Conservation (phyloP, 2,113 vertebrate genomes). For the Passer domesticus region DNA sequence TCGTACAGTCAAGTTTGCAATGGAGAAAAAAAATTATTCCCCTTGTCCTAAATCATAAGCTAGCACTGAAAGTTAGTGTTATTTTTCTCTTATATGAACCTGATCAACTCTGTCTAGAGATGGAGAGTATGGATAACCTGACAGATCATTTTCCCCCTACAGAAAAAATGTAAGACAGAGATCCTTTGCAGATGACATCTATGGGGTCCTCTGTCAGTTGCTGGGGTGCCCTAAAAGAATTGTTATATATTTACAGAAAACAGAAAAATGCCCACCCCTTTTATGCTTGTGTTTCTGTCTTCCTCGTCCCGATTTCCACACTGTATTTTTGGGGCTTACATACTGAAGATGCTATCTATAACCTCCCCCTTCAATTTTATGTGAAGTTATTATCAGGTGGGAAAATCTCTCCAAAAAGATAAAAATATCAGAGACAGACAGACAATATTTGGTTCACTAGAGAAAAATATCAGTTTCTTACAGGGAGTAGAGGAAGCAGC, state of each 20-base stretch:
- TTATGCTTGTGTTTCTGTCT: not conserved
- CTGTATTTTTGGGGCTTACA: not conserved
- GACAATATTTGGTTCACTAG: not conserved
- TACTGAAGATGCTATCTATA: not conserved
- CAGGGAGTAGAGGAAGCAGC: not conserved
- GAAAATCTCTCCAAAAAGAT: not conserved
- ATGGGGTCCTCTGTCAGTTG: not conserved
- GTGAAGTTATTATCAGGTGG: not conserved
- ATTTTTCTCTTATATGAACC: not conserved
- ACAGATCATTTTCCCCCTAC: not conserved
- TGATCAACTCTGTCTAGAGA: not conserved
- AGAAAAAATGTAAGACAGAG: not conserved
- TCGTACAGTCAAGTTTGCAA: not conserved
- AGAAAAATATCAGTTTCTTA: not conserved
- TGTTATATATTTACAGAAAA: not conserved
- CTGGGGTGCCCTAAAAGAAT: not conserved
- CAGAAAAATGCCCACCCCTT: accelerated
- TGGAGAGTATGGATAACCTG: not conserved
- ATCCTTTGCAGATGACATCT: not conserved
- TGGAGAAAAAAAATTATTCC: not conserved
- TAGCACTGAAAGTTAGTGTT: not conserved
- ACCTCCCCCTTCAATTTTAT: not conserved
- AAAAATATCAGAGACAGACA: not conserved
- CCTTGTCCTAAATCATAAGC: not conserved
- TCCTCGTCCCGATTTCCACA: not conserved